Conservation (phyloP, 2,888 invertebrate species). For the Oithona nana region DNA sequence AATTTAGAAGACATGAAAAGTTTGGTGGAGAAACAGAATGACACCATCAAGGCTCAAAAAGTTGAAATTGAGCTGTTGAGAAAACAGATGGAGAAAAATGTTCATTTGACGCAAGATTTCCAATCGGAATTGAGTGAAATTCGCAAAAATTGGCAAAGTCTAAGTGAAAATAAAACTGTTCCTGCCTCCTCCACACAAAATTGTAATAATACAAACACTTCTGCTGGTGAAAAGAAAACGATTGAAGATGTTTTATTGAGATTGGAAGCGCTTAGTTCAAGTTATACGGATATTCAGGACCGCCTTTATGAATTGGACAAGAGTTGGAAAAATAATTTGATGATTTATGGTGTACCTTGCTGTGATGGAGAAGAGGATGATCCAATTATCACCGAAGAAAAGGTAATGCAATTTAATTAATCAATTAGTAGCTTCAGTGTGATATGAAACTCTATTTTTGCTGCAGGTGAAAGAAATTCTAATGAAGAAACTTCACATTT, state of each 20-base stretch:
- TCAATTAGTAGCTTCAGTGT: background rate
- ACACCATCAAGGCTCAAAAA: background rate
- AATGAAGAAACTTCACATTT: slow-evolving; percentile 12
- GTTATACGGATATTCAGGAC: slow-evolving; percentile 15
- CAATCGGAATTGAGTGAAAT: slow-evolving; percentile 13
- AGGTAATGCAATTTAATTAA: background rate
- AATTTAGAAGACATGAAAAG: background rate
- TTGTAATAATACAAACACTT: background rate
- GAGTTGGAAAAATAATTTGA: slow-evolving; percentile 16
- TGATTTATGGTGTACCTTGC: slow-evolving; percentile 11
- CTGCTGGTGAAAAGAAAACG: background rate
- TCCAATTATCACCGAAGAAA: background rate
- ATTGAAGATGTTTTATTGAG: background rate
- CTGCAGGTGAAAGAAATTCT: slow-evolving; percentile 5
- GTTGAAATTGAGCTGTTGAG: background rate
- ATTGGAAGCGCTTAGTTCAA: slow-evolving; percentile 1
- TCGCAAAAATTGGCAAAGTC: background rate
- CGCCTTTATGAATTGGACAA: slow-evolving; percentile 16
- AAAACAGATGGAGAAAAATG: background rate
- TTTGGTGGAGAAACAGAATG: background rate
- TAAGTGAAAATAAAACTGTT: background rate
- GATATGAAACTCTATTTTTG: background rate
- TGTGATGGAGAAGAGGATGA: slow-evolving; percentile 8
- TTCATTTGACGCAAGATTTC: background rate
- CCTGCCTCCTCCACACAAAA: too few species aligned